Conservation (phyloP, 2,113 vertebrate genomes). For the Dolichallabes microphthalmus region DNA sequence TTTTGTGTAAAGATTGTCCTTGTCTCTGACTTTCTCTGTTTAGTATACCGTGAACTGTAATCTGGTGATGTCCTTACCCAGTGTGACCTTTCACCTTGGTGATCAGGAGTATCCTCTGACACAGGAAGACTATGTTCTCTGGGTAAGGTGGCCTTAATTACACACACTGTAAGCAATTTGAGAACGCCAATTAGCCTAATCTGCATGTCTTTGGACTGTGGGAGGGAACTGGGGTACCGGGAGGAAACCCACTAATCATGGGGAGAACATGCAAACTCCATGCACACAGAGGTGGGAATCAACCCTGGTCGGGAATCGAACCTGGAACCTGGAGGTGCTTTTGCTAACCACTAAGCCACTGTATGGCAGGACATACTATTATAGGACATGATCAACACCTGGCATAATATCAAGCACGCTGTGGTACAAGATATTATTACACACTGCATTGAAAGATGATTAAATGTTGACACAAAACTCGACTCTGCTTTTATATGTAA, state of each 20-base stretch:
- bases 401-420: not conserved
- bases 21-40: slow-evolving; percentile 15
- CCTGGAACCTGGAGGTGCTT: too few species aligned
- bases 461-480: not conserved
- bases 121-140: slow-evolving; percentile 81
- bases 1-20: not conserved
- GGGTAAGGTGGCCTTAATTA: slow-evolving; percentile 70
- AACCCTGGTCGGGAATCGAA: too few species aligned
- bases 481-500: not conserved
- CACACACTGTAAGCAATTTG: not conserved
- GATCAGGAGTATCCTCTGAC: slow-evolving; percentile 78
- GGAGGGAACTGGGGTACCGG: too few species aligned
- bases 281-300: too few species aligned
- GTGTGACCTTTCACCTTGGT: slow-evolving; percentile 87
- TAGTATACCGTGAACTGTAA: slow-evolving; percentile 89
- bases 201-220: too few species aligned
- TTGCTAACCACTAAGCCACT: too few species aligned
- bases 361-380: not conserved
- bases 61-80: slow-evolving; percentile 80
- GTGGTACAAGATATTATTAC: not conserved
- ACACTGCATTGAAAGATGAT: not conserved
- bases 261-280: too few species aligned
- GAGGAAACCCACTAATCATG: too few species aligned
- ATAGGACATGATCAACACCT: not conserved
- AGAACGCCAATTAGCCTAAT: too few species aligned